phyloP scores from a whole-genome alignment of 2,888 invertebrate species.

The Hetaerina titia region DNA sequence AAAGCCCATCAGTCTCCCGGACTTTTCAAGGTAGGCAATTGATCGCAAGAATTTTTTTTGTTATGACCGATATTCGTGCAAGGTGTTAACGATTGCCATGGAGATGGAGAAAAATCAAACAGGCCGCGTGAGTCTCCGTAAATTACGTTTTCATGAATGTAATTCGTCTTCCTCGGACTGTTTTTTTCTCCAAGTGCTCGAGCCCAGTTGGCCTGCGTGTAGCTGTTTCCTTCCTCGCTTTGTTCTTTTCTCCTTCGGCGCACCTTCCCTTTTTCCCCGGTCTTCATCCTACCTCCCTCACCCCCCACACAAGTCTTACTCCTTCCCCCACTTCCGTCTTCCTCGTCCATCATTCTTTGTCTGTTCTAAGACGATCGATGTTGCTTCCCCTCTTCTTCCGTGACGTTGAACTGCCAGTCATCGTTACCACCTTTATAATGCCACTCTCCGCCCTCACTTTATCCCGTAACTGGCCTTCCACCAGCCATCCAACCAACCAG shows the following conservation, averaged over 20 bases:
- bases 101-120: background rate
- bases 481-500: background rate
- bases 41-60: too few relatives aligned
- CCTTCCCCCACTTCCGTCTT: background rate
- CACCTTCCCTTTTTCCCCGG: too few relatives aligned
- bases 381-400: background rate
- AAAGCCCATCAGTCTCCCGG: too few relatives aligned
- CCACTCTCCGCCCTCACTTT: constrained; percentile 29
- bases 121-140: background rate
- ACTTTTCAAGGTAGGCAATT: too few relatives aligned
- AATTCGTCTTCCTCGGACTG: background rate
- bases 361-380: constrained; percentile 16
- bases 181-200: background rate
- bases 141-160: background rate
- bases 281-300: background rate
- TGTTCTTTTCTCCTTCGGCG: background rate
- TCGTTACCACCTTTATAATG: constrained; percentile 35
- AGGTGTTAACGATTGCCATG: background rate
- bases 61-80: background rate
- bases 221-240: too few relatives aligned
- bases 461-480: background rate
- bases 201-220: background rate
- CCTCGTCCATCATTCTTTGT: constrained; percentile 30
- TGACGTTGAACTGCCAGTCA: constrained; percentile 27
- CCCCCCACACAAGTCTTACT: background rate